A percentile compares a stretch with the other conserved stretches of the same genome.
phyloP scores from a whole-genome alignment of 2,113 vertebrate genomes.

The Sapajus apella region DNA sequence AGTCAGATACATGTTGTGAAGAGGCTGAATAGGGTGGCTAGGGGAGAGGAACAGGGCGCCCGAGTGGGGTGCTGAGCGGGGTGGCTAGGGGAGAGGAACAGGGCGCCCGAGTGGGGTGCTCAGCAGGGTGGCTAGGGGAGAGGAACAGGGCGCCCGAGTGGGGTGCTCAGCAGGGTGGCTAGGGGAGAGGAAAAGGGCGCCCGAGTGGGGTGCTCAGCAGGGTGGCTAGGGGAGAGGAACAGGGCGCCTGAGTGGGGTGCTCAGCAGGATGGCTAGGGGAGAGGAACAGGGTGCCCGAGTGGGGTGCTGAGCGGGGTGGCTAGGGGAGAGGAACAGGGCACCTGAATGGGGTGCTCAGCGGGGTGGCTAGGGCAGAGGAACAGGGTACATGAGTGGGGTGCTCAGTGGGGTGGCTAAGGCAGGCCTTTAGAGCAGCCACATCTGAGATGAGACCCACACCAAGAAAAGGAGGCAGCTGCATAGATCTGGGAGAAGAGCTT shows the following conservation, averaged over 20 bases:
- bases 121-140: neutral
- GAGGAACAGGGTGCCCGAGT: neutral
- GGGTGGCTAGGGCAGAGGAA: neutral
- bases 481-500: neutral
- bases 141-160: too few relatives aligned
- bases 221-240: neutral
- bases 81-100: neutral
- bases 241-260: too few relatives aligned
- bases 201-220: neutral
- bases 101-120: too few relatives aligned
- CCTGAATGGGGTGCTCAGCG: too few relatives aligned
- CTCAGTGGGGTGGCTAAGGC: neutral
- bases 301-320: neutral
- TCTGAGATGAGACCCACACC: neutral
- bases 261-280: neutral
- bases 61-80: too few relatives aligned
- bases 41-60: too few relatives aligned
- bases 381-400: too few relatives aligned
- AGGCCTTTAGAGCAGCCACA: neutral
- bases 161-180: too few relatives aligned
- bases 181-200: neutral
- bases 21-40: too few relatives aligned
- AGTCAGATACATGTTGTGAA: neutral
- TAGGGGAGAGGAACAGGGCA: too few relatives aligned
- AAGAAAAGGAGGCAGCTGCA: neutral